Base-by-base conservation (phyloP, 2,113 vertebrate species). In the Sander lucioperca region DNA sequence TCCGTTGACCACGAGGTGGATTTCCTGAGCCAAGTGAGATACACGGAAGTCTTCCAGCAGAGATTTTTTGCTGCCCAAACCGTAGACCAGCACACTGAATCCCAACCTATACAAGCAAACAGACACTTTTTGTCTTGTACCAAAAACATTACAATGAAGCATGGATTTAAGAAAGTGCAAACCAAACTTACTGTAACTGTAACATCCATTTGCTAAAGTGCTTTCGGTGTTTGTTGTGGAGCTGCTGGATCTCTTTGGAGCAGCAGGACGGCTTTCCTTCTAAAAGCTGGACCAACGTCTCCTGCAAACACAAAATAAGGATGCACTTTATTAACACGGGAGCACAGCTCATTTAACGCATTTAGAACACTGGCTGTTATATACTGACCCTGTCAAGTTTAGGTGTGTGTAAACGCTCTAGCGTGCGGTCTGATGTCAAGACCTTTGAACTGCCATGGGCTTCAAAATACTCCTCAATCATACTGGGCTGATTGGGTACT, bases 401-500 rank as follows among this genome's bases (percentile, higher is more conserved):
- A 50, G 96, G 96, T 21, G 94, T 97, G 86, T 88, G 95, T 45
- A 99, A 80, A 76, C 97, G 98, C 93, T 98, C 96, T 3, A 99
- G 94, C 0, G 98, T 99, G 88, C 97, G 95, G 79, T 99, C 97
- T 0, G 98, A 99, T 0, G 98, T 99, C 83, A 97, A 86, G 43
- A 99, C 97, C 90, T 98, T 99, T 21, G 97, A 98, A 93, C 95
- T 98, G 90, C 97, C 97, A 18, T 99, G 98, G 82, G 98, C 98
- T 91, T 99, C 98, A 82, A 99, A 99, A 86, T 99, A 99, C 62
- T 98, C 97, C 88, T 98, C 97, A 27, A 98, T 95, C 89, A 98
- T 93, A 81, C 90, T 96, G 88, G 85, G 94, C 97, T 92, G 91
- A 59, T 11, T 62, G 25, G 48, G 1, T 15, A 79, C 53, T 86